Percentiles rank a stretch among this genome's conserved stretches.
Conservation (phyloP, 1,140 invertebrate species). For the Drosophila ogumai region DNA sequence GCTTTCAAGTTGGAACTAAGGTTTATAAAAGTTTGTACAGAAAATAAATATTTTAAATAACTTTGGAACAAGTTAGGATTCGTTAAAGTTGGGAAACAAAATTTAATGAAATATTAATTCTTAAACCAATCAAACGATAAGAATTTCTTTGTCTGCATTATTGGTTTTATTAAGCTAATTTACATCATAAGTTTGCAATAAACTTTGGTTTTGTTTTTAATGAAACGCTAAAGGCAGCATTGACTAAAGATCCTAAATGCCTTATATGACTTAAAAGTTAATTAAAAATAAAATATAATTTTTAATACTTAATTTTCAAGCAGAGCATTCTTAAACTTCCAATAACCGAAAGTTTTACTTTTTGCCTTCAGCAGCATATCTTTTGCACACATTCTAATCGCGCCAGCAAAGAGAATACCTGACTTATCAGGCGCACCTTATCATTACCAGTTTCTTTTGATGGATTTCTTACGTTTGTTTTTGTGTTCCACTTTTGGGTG, state of each 20-base stretch:
- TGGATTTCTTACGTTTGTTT: conserved; percentile 57
- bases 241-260: not conserved
- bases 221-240: not conserved
- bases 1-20: not conserved
- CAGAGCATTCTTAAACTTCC: conserved; percentile 2
- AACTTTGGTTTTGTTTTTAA: no score
- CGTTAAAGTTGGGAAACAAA: not conserved
- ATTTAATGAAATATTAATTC: not conserved
- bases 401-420: conserved; percentile 25
- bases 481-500: conserved; percentile 11
- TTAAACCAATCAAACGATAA: not conserved
- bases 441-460: conserved; percentile 37
- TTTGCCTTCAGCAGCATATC: conserved; percentile 32
- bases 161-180: not conserved
- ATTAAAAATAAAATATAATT: not conserved
- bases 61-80: not conserved
- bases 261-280: not conserved
- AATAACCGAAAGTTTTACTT: not conserved
- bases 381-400: conserved; percentile 52
- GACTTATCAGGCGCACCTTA: conserved; percentile 55
- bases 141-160: not conserved
- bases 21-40: not conserved
- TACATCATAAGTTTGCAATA: no score
- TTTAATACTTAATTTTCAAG: not conserved
- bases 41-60: not conserved